A percentile compares a stretch with the other conserved stretches of the same genome.
Conservation (phyloP, 92 coral and sea anemone species). For the Epizoanthus illoricatus region DNA sequence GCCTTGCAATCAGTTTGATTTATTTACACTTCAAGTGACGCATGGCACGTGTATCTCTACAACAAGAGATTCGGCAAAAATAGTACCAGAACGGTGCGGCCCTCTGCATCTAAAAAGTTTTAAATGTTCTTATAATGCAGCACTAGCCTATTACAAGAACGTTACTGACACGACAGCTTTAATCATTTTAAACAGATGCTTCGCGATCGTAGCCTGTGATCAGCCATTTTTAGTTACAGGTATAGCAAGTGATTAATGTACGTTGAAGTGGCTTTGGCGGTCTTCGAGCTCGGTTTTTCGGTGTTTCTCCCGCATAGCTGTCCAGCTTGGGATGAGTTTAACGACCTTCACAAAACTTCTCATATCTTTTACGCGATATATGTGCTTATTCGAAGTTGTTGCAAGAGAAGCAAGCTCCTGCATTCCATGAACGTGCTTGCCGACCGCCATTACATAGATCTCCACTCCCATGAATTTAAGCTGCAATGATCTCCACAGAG, state of each 20-base stretch:
- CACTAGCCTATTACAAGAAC: too few relatives aligned
- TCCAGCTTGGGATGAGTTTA: slow-evolving; percentile 23
- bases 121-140: too few relatives aligned
- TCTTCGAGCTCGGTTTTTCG: slow-evolving; percentile 2
- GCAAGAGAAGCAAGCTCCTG: slow-evolving; percentile 30
- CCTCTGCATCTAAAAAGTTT: too few relatives aligned
- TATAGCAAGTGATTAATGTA: neutral
- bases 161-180: too few relatives aligned
- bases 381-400: slow-evolving; percentile 2
- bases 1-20: too few relatives aligned
- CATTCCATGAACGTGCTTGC: slow-evolving; percentile 26
- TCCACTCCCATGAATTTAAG: slow-evolving; percentile 34
- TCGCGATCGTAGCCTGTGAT: neutral
- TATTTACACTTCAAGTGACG: too few relatives aligned
- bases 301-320: neutral
- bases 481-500: slow-evolving; percentile 21
- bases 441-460: slow-evolving; percentile 20
- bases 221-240: too few relatives aligned
- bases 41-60: too few relatives aligned
- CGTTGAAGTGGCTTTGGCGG: neutral
- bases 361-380: slow-evolving; percentile 26
- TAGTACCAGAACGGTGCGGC: too few relatives aligned
- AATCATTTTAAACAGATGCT: neutral
- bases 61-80: too few relatives aligned
- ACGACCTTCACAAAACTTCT: slow-evolving; percentile 18